These are phyloP conservation scores for Formicarius rufipectus DNA, from an alignment of 2,113 vertebrate genomes.

Conservation along the genomic window DNA sequence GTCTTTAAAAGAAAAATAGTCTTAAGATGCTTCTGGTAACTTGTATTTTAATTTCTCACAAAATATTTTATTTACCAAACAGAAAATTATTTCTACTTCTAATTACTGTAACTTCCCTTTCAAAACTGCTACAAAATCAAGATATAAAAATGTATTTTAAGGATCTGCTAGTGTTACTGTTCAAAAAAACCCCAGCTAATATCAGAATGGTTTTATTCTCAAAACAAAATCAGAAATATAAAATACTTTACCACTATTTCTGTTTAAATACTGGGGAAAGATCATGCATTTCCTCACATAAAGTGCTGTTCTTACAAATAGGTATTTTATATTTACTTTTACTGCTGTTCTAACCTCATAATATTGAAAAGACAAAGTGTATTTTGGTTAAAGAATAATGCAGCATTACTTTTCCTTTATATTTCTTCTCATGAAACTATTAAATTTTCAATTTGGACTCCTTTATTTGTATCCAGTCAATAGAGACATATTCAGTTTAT, in stretches of 20 bases:
- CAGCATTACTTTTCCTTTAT: neutral
- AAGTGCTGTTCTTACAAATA: conserved; percentile 47
- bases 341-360: neutral
- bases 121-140: neutral
- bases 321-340: neutral
- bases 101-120: neutral
- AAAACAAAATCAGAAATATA: conserved; percentile 26
- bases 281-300: conserved; percentile 41
- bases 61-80: neutral
- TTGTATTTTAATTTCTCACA: neutral
- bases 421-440: neutral
- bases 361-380: conserved; percentile 1
- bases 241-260: conserved; percentile 35
- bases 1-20: neutral
- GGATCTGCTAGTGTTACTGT: neutral
- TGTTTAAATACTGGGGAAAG: conserved; percentile 32
- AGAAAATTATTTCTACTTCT: neutral
- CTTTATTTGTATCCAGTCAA: neutral
- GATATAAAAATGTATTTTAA: neutral
- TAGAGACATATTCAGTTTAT: neutral
- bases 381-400: neutral
- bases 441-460: neutral
- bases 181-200: neutral
- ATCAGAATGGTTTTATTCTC: conserved; percentile 36
- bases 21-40: neutral